Evolutionary conservation across 64 coral and sea anemone species (phyloP).

Genomic region (Montipora foliosa): DNA sequence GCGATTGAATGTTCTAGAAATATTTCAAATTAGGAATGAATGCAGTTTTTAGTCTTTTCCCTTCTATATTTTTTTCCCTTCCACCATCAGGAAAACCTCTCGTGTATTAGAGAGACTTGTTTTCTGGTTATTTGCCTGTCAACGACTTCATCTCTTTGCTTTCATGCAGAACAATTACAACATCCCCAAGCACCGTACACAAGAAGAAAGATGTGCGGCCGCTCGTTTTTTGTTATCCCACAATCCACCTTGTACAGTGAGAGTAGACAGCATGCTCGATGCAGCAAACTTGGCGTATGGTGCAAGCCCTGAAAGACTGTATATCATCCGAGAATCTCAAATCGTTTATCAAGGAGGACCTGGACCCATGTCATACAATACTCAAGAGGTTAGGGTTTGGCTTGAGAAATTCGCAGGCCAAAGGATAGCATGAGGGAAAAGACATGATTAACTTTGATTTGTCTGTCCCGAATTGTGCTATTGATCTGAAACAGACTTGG

Average conservation of each 20-base stretch:
- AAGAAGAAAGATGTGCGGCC: slow-evolving; percentile 65
- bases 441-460: neutral
- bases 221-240: slow-evolving; percentile 55
- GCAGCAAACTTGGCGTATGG: slow-evolving; percentile 82
- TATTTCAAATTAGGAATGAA: too few species aligned
- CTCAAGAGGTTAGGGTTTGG: slow-evolving; percentile 74
- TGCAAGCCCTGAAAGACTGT: slow-evolving; percentile 78
- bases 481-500: neutral
- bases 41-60: too few species aligned
- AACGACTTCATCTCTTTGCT: neutral
- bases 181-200: slow-evolving; percentile 74
- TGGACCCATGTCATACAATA: slow-evolving; percentile 65
- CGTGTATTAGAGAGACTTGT: too few species aligned
- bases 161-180: slow-evolving; percentile 69
- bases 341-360: slow-evolving; percentile 83
- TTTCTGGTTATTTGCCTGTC: too few species aligned
- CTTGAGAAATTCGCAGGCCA: slow-evolving; percentile 23
- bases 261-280: slow-evolving; percentile 86
- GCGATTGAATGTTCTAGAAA: too few species aligned
- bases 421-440: neutral
- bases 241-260: slow-evolving; percentile 37
- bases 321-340: slow-evolving; percentile 62
- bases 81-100: too few species aligned
- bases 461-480: neutral
- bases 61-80: too few species aligned